Evolutionary conservation across 1,140 invertebrate genomes (phyloP), one percentile per base, ranked within the genome.

Genomic region (Heliconius congener): DNA sequence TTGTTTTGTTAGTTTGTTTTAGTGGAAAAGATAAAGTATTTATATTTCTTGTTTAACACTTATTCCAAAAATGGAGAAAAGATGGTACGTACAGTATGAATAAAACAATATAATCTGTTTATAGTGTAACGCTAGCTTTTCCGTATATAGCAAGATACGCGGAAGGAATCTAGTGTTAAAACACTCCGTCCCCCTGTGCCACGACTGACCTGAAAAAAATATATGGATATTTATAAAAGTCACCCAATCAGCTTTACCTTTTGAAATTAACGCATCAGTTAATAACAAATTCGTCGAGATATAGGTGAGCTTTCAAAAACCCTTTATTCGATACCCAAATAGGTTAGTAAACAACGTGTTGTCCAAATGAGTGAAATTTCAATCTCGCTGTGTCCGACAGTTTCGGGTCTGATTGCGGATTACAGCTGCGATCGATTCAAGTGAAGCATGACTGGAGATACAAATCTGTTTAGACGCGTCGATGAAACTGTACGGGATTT

Each of bases 241-340:
- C 0, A 30, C 30, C 13, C 60, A 30, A 30, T 13, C 42, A 46
- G 2, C 42, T 46, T 30, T 11, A 27, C 9, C 27, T 16, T 30
- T 66, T 16, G 1, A 66, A 66, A 66, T 66, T 16, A 30, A 30
- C 9, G 23, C 57, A 30, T 66, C 11, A 66, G 11, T 3, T 27
- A 66, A 66, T 13, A 66, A 9, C 3, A 23, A 11, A 23, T 52
- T 50, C 18, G 18, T 5, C 50, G 23, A 4, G 57, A 8, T n/a
- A 16, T n/a, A 66, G 60, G 23, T 66, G 30, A 77, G 57, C 27
- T 19, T 50, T 50, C 70, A 50, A 37, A 77, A 73, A 13, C 55
- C 70, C 50, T n/a, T 50, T 46, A 72, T 77, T 73, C 39, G 76
- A 72, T 18, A 76, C 74, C 37, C 74, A 76, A 76, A 76, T 76